Percentiles rank a stretch among this genome's conserved stretches.
phyloP scores from a whole-genome alignment of 2,888 invertebrate genomes.

The Podotricha telesiphe region DNA sequence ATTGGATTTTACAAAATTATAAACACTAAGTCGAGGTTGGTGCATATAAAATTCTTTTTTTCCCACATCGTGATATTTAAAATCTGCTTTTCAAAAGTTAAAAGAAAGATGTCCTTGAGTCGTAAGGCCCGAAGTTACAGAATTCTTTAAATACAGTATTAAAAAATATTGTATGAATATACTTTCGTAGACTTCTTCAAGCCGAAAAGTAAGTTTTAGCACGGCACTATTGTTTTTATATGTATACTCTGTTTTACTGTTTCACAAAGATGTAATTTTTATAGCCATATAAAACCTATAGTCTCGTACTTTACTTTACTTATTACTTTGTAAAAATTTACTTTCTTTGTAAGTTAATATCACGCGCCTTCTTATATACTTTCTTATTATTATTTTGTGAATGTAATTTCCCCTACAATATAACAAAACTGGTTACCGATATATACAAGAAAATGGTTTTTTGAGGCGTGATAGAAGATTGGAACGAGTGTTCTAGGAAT shows the following conservation, averaged over 20 bases:
- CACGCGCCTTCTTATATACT: not conserved
- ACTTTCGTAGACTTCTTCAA: no score
- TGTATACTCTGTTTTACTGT: no score
- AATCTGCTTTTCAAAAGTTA: not conserved
- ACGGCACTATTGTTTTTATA: no score
- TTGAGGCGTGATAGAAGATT: conserved; percentile 33
- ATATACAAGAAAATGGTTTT: conserved; percentile 28
- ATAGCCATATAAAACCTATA: no score
- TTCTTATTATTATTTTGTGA: not conserved
- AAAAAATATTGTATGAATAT: no score
- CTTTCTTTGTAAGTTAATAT: not conserved
- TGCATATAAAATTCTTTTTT: no score
- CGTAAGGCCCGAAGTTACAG: not conserved
- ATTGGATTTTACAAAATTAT: no score
- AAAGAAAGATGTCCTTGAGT: conserved; percentile 1
- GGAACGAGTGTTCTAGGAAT: conserved; percentile 28
- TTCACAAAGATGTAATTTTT: no score
- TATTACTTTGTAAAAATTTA: not conserved
- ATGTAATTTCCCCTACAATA: conserved; percentile 3
- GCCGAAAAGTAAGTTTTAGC: no score
- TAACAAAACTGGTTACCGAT: conserved; percentile 19
- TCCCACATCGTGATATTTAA: no score
- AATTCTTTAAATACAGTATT: not conserved
- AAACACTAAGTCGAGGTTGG: no score
- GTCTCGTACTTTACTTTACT: not conserved